Evolutionary conservation across 1,140 invertebrate genomes (phyloP).

Genomic region (Cherax destructor): DNA sequence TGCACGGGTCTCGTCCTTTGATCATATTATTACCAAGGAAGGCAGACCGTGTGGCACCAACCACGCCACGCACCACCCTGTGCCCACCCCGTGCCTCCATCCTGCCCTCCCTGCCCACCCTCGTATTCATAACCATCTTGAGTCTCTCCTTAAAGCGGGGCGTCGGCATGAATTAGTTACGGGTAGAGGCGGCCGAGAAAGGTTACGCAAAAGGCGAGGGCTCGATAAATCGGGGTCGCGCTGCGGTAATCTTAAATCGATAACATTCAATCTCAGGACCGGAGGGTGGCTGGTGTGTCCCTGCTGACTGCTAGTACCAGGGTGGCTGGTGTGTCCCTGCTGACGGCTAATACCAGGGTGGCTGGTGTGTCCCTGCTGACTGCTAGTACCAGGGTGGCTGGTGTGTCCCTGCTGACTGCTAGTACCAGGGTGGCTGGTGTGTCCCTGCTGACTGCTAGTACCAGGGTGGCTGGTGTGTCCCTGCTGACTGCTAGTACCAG

Average conservation of each 20-base stretch:
- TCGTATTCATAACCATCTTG: neutral
- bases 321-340: too few relatives aligned
- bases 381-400: too few relatives aligned
- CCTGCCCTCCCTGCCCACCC: too few relatives aligned
- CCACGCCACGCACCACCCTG: too few relatives aligned
- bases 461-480: neutral
- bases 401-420: too few relatives aligned
- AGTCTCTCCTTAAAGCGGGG: neutral
- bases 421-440: neutral
- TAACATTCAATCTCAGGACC: conserved; percentile 51
- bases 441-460: neutral
- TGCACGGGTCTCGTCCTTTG: conserved; percentile 34
- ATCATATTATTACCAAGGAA: conserved; percentile 15
- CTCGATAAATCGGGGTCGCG: conserved; percentile 53
- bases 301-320: too few relatives aligned
- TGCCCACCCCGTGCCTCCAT: neutral
- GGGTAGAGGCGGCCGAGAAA: conserved; percentile 10
- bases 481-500: neutral
- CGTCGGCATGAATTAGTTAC: neutral
- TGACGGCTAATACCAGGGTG: neutral
- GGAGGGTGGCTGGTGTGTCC: neutral
- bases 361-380: neutral
- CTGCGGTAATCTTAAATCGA: conserved; percentile 54
- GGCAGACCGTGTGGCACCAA: neutral
- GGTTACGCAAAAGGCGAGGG: conserved; percentile 26